Evolutionary conservation across 2,113 vertebrate species (phyloP).

Genomic region (Neodontobutis hainanensis): DNA sequence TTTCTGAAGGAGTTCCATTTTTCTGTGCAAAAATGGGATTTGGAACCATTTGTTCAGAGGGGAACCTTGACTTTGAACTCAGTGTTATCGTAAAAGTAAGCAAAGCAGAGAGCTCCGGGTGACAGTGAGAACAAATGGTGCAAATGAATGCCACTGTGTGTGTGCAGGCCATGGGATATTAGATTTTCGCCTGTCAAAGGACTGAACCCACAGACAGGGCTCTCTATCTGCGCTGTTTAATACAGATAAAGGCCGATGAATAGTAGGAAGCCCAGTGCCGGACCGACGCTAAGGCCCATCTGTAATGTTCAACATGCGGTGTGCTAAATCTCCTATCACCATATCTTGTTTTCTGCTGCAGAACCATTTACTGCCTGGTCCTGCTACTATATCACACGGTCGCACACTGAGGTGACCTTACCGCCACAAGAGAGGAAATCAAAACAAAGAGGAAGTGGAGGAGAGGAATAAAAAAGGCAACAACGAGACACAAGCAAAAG

Average conservation of each 20-base stretch:
- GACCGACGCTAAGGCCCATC: conserved; percentile 37
- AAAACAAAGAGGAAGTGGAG: conserved; percentile 25
- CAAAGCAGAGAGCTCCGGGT: conserved; percentile 14
- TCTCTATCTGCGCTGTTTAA: conserved; percentile 49
- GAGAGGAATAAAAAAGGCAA: conserved; percentile 23
- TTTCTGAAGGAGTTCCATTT: conserved; percentile 37
- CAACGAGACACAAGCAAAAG: conserved; percentile 15
- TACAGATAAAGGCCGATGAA: conserved; percentile 50
- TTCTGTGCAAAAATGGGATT: conserved; percentile 32
- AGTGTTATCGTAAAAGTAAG: conserved; percentile 37
- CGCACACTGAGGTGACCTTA: conserved; percentile 48
- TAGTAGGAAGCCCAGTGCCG: conserved; percentile 7
- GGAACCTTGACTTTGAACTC: conserved; percentile 44
- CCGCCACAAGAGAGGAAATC: conserved; percentile 41
- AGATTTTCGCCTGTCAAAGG: conserved; percentile 48
- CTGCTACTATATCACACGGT: conserved; percentile 23
- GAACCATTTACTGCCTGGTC: conserved; percentile 35
- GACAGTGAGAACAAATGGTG: conserved; percentile 17
- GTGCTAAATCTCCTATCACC: conserved; percentile 37
- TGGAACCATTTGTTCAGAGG: conserved; percentile 45
- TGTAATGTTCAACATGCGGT: conserved; percentile 42
- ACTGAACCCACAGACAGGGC: conserved; percentile 30
- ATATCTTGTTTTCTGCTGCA: conserved; percentile 44
- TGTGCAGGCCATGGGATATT: conserved; percentile 38
- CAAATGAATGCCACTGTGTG: conserved; percentile 24